Base-by-base conservation (phyloP, 2,797 vertebrate species). In the Macropodus opercularis region DNA sequence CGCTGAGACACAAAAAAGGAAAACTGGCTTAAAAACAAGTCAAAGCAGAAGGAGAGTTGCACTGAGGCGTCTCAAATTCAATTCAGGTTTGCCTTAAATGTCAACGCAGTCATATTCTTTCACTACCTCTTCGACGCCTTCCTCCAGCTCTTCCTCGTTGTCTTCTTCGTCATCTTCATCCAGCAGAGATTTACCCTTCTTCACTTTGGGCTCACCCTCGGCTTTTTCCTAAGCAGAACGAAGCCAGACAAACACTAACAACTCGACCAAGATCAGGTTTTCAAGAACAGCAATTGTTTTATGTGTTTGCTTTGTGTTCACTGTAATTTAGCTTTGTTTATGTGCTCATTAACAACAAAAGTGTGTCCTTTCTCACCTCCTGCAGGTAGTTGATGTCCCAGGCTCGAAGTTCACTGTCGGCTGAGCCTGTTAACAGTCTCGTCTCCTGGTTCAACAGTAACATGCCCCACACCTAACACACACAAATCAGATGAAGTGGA, bases 371-470 rank as follows among this genome's bases (percentile, higher is more conserved):
- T 10, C 85, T 93, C 90, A 98, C 97, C 94, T 95, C 93, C 47
- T 95, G 75, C 42, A 95, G 82, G 68, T 94, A 95, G 0, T 24
- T 23, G 57, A 99, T 88, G 83, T 96, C 92, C 97, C 97, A 99
- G 35, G 91, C 96, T 46, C 98, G 86, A 9, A 99, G 95, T 56
- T 99, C 97, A 55, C 96, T 98, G 93, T 99, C 98, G 2, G 94
- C 92, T 1, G 95, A 93, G 8, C 98, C 97, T 0, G 96, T 98
- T 40, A 99, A 65, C 73, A 99, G 88, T 52, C 95, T 85, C 35
- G 79, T 94, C 80, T 96, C 94, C 74, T 91, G 70, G 0, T 96
- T 94, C 52, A 98, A 60, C 77, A 98, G 83, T 48, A 85, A 91
- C 91, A 98, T 91, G 0, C 94, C 94, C 97, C 97, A 99, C 17